Evolutionary conservation across 2,888 invertebrate species (phyloP).

Genomic region (Mesorhabditis sp.): DNA sequence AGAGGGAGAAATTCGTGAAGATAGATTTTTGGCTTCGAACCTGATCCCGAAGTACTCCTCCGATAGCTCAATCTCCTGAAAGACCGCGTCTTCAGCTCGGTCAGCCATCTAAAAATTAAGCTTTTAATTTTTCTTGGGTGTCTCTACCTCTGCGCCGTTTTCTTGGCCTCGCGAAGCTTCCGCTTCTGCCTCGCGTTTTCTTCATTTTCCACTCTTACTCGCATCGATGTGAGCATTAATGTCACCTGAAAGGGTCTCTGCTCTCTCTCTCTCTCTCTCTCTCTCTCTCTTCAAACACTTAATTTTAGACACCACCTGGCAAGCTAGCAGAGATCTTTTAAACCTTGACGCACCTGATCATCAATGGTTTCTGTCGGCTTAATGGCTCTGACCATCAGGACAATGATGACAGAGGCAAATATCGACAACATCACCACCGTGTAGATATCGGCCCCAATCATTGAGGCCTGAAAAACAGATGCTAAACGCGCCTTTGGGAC

Average conservation of each 20-base stretch:
- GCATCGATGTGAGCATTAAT: conserved; percentile 24
- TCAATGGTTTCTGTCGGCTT: conserved; percentile 24
- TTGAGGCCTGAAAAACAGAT: neutral
- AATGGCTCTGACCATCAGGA: conserved; percentile 23
- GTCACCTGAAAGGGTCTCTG: conserved; percentile 14
- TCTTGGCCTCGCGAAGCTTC: conserved; percentile 23
- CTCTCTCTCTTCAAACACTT: neutral
- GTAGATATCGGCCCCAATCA: conserved; percentile 19
- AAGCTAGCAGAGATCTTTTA: neutral
- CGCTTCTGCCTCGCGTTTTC: conserved; percentile 23
- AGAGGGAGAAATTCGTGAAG: neutral
- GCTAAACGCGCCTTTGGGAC: no score
- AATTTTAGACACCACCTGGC: neutral
- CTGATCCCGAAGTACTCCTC: neutral
- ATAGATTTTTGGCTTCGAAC: neutral
- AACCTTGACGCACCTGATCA: conserved; percentile 15
- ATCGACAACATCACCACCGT: conserved; percentile 20
- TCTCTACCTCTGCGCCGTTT: conserved; percentile 14
- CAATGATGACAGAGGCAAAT: conserved; percentile 22
- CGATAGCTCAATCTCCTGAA: neutral
- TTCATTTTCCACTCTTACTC: conserved; percentile 24
- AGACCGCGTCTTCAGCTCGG: neutral
- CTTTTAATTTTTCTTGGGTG: neutral
- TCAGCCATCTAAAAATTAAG: conserved; percentile 2
- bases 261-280: no score